A percentile compares a stretch with the other conserved stretches of the same genome.
Conservation (phyloP, 1,140 invertebrate species). For the Reticulitermes speratus region DNA sequence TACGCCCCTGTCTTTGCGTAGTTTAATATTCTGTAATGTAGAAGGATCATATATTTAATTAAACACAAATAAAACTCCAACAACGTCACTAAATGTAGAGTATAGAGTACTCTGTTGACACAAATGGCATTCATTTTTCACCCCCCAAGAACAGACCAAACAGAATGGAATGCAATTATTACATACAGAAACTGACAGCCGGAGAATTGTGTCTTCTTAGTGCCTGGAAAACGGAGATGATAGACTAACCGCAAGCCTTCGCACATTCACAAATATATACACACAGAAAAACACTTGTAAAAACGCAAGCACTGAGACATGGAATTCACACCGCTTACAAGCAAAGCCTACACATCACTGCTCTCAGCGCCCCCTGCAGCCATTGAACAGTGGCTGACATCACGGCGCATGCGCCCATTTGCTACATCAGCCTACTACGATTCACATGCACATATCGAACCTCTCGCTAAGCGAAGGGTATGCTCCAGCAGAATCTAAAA, state of each 20-base stretch:
- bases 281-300: neutral
- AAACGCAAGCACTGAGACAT: neutral
- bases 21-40: no score
- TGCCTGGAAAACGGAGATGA: neutral
- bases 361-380: neutral
- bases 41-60: no score
- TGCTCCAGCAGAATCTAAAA: neutral
- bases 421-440: neutral
- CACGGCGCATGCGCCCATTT: neutral
- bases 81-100: no score
- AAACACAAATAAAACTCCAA: no score
- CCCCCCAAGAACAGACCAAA: neutral
- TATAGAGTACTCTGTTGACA: neutral
- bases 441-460: neutral
- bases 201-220: neutral
- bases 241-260: neutral
- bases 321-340: neutral
- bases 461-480: neutral
- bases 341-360: neutral
- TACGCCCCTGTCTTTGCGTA: no score
- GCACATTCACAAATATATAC: neutral
- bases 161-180: neutral
- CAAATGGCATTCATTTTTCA: neutral
- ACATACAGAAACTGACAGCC: neutral
- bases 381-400: slow-evolving; percentile 3